Conservation (phyloP, 2,797 vertebrate species). For the Lepilemur septentrionalis region DNA sequence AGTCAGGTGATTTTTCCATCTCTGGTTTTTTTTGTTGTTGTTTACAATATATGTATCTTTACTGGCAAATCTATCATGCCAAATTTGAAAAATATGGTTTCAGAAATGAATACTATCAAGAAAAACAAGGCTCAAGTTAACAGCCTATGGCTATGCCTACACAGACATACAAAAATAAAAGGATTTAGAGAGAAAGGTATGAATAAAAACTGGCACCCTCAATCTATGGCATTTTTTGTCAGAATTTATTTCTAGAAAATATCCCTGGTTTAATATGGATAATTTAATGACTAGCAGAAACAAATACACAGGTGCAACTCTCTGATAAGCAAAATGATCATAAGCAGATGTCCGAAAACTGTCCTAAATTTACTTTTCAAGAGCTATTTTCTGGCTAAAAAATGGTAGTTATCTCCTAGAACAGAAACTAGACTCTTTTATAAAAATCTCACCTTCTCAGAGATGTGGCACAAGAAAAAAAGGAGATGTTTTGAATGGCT, state of each 20-base stretch:
- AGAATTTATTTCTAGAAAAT: constrained; percentile 28
- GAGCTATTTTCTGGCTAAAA: neutral
- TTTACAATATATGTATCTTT: neutral
- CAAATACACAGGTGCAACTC: neutral
- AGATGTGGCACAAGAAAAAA: neutral
- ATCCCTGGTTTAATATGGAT: constrained; percentile 13
- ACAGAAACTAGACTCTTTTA: constrained; percentile 30
- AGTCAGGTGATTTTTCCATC: neutral
- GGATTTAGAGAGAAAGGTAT: neutral
- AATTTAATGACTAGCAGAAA: constrained; percentile 14
- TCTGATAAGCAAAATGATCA: constrained; percentile 47
- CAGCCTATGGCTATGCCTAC: neutral
- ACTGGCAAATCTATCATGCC: constrained; percentile 1
- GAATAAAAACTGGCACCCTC: neutral
- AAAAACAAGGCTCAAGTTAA: neutral
- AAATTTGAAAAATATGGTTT: neutral
- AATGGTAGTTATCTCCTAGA: neutral
- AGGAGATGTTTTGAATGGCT: neutral
- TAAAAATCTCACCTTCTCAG: constrained; percentile 3
- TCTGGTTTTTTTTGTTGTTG: neutral
- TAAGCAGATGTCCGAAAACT: neutral
- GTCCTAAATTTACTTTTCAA: neutral
- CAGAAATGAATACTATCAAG: neutral
- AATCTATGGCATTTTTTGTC: neutral
- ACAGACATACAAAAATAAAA: neutral